Conservation (phyloP, 2,888 invertebrate species). For the Marronus borbonicus region DNA sequence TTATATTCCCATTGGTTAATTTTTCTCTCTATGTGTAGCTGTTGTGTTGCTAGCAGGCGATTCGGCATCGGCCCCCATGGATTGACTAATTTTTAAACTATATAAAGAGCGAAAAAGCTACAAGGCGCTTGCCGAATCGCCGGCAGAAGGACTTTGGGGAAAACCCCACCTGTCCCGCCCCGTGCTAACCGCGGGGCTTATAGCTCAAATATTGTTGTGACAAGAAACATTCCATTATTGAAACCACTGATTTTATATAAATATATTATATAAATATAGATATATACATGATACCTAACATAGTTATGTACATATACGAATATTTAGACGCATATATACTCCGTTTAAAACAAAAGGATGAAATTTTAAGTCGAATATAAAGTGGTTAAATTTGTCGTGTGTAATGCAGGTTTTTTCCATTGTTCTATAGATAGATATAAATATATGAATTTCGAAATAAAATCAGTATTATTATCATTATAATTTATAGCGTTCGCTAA, state of each 20-base stretch:
- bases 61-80: conserved; percentile 55
- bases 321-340: conserved; percentile 49
- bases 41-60: conserved; percentile 69
- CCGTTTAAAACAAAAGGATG: conserved; percentile 24
- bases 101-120: conserved; percentile 15
- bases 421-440: conserved; percentile 21
- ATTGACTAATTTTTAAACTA: not conserved
- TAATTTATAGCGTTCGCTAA: not conserved
- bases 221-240: conserved; percentile 70
- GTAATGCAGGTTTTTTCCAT: conserved; percentile 23
- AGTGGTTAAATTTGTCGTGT: conserved; percentile 25
- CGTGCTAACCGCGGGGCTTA: conserved; percentile 65
- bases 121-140: conserved; percentile 58
- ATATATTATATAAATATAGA: conserved; percentile 60
- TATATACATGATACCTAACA: conserved; percentile 52
- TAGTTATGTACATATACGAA: conserved; percentile 51
- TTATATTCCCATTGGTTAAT: conserved; percentile 70
- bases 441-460: conserved; percentile 29
- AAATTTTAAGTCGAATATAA: not conserved
- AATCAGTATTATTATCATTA: conserved; percentile 31
- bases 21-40: conserved; percentile 70
- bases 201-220: conserved; percentile 73
- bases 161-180: conserved; percentile 60
- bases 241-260: conserved; percentile 67
- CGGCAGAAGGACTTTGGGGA: conserved; percentile 60